Conservation (phyloP, 2,797 vertebrate species). For the Hylomyscus alleni region DNA sequence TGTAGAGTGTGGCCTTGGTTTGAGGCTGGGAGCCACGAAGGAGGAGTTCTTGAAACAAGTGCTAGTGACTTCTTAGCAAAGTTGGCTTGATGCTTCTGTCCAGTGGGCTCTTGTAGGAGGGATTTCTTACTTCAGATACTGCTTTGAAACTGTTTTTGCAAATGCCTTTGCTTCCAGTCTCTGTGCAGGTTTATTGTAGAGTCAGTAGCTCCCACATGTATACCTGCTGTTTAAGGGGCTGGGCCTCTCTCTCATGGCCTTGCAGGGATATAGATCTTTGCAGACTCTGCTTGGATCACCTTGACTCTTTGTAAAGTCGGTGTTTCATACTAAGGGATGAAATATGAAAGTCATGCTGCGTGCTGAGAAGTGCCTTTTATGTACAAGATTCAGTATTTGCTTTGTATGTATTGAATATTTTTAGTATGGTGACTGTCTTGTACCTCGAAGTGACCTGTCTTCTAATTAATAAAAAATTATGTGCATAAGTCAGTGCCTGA, state of each 20-base stretch:
- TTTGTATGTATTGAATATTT: neutral
- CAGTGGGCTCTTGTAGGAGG: neutral
- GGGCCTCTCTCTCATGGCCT: neutral
- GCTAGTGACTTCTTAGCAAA: neutral
- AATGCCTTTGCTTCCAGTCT: neutral
- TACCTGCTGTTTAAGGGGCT: neutral
- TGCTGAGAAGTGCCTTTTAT: slow-evolving; percentile 32
- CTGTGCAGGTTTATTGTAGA: neutral
- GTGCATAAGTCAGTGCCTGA: neutral
- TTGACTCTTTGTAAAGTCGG: slow-evolving; percentile 3
- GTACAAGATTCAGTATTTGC: neutral
- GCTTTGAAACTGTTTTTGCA: neutral
- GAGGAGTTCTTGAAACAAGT: neutral
- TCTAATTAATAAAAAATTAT: neutral
- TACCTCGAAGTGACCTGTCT: neutral
- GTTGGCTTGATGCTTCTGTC: neutral
- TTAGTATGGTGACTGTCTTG: neutral
- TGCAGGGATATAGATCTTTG: neutral
- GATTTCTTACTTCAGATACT: slow-evolving; percentile 9
- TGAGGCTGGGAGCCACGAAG: neutral
- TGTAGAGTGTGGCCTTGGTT: neutral
- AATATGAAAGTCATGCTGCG: neutral
- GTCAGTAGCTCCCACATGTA: rapidly evolving
- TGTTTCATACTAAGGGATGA: neutral
- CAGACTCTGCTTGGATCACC: neutral